Evolutionary conservation across 2,113 vertebrate species (phyloP), one percentile per base, ranked within the genome.

Genomic region (Hepsetus odoe): DNA sequence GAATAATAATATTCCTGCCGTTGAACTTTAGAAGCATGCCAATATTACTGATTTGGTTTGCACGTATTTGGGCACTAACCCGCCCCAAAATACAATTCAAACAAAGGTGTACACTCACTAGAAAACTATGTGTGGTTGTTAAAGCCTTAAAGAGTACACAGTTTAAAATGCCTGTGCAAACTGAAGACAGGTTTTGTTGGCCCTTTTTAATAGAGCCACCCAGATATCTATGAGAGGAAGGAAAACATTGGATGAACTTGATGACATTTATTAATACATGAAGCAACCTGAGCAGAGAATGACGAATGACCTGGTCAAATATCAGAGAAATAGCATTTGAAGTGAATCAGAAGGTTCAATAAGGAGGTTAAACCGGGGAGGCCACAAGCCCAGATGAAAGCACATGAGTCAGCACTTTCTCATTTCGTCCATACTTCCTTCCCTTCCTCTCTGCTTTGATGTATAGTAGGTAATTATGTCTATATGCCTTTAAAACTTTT

Each of bases 111-210:
- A 59, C 38, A 61, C 26, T 49, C 51, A 62, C 35, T 53, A n/a
- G 51, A 74, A 33, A 33, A 24, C 16, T 62, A 55, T 53, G 38
- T 22, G 22, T 56, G 51, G 64, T 68, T n/a, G 49, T 20, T 72
- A 32, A 59, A 26, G 24, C 12, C 28, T 2, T 20, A 40, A 20
- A 42, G 33, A 5, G 42, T 22, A 18, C 35, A 56, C 55, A 16
- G 26, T 46, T 33, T 33, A 22, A 24, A 74, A 13, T 44, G 32
- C 18, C 20, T 22, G 1, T 46, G 13, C 53, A 76, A 55, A 67
- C 46, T 9, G 4, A n/a, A 56, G 49, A 67, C 64, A 56, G 49
- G 64, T 56, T 76, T 30, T 77, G 69, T 73, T 61, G 70, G 35
- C 2, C 42, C 4, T 14, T 62, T 71, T 32, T 44, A n/a, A 75